These are phyloP conservation scores for Tyria jacobaeae DNA, from an alignment of 2,888 invertebrate species.

Conservation along the genomic window DNA sequence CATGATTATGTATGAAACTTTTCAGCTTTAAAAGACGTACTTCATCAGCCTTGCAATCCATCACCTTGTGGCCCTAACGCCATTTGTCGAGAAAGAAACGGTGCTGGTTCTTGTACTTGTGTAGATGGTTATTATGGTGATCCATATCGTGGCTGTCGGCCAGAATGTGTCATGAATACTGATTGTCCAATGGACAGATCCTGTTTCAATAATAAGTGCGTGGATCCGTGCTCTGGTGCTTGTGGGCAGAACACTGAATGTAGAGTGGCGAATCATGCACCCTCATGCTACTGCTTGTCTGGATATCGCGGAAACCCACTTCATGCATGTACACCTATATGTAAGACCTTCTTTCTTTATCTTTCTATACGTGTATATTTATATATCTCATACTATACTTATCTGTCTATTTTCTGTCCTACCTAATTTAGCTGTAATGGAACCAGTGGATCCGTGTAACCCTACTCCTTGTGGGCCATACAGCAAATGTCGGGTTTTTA, in stretches of 20 bases:
- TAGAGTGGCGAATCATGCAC: slow-evolving; percentile 91
- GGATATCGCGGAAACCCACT: slow-evolving; percentile 91
- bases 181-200: slow-evolving; percentile 91
- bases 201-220: slow-evolving; percentile 92
- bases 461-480: slow-evolving; percentile 93
- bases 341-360: slow-evolving; percentile 85
- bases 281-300: slow-evolving; percentile 91
- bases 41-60: slow-evolving; percentile 91
- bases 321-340: slow-evolving; percentile 87
- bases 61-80: slow-evolving; percentile 94
- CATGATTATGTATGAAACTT: slow-evolving; percentile 58
- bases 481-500: slow-evolving; percentile 90
- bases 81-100: slow-evolving; percentile 90
- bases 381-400: slow-evolving; percentile 50
- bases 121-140: slow-evolving; percentile 91
- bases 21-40: slow-evolving; percentile 86
- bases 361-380: slow-evolving; percentile 62
- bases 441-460: slow-evolving; percentile 89
- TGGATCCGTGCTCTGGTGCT: slow-evolving; percentile 91
- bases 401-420: slow-evolving; percentile 61
- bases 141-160: slow-evolving; percentile 92
- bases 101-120: slow-evolving; percentile 92
- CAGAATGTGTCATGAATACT: slow-evolving; percentile 93
- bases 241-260: slow-evolving; percentile 93
- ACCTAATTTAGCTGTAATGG: slow-evolving; percentile 75